phyloP scores from a whole-genome alignment of 2,113 vertebrate genomes.

The Passer domesticus region DNA sequence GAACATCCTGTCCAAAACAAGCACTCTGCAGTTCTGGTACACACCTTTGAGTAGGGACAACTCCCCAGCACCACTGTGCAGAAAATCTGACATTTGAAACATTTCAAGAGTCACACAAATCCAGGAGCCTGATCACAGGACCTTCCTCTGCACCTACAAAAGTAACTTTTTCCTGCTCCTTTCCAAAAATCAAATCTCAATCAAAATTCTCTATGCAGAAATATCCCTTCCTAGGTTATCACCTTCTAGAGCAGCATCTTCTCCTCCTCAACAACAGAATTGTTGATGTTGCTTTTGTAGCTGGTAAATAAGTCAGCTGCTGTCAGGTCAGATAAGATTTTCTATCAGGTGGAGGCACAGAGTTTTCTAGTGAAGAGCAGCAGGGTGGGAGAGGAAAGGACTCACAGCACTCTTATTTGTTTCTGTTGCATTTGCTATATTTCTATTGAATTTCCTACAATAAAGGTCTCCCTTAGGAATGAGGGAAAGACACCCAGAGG shows the following conservation, averaged over 20 bases:
- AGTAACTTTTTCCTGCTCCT: neutral
- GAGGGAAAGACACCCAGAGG: neutral
- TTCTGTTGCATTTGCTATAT: neutral
- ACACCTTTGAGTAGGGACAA: neutral
- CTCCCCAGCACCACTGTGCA: neutral
- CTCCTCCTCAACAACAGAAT: neutral
- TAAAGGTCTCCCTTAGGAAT: neutral
- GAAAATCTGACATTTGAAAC: neutral
- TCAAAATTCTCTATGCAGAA: neutral
- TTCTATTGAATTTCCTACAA: neutral
- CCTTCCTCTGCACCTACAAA: neutral
- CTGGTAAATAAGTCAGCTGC: neutral
- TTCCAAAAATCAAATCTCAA: neutral
- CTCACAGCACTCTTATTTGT: neutral
- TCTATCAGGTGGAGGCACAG: neutral
- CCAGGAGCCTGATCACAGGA: neutral
- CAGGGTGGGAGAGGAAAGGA: neutral
- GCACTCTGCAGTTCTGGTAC: neutral
- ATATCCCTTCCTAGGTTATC: neutral
- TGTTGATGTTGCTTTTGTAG: neutral
- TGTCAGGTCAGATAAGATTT: neutral
- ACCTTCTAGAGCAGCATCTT: neutral
- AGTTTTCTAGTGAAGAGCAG: neutral
- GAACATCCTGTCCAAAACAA: neutral
- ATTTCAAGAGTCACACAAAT: neutral